phyloP scores from a whole-genome alignment of 2,888 invertebrate genomes.

The Athrips mouffetella region DNA sequence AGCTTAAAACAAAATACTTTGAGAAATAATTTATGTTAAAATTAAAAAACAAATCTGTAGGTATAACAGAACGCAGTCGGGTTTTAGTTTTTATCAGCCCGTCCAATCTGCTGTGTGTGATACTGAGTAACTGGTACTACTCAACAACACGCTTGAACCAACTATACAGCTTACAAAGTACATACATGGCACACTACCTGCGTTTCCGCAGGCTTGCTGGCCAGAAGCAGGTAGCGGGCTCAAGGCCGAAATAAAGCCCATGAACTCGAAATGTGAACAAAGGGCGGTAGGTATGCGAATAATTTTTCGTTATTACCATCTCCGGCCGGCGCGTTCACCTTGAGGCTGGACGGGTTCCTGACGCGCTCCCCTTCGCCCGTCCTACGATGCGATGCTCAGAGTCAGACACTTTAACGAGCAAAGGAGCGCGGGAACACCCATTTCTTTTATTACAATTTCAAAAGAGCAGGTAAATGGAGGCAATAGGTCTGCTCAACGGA shows the following conservation, averaged over 20 bases:
- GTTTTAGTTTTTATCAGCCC: no score
- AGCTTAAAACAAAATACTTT: no score
- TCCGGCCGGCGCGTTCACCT: slow-evolving; percentile 60
- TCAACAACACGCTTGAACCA: no score
- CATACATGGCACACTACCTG: not conserved
- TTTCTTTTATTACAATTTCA: slow-evolving; percentile 39
- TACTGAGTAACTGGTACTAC: no score
- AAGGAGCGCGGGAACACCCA: slow-evolving; percentile 26
- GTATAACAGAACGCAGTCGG: no score
- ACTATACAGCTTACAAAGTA: not conserved
- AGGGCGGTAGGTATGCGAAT: slow-evolving; percentile 68
- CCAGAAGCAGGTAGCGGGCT: slow-evolving; percentile 51
- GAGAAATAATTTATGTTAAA: no score
- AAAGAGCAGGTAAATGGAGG: slow-evolving; percentile 20
- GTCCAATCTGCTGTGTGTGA: no score
- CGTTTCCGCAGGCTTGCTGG: slow-evolving; percentile 6
- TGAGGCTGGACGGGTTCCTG: slow-evolving; percentile 62
- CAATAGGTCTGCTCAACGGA: slow-evolving; percentile 7
- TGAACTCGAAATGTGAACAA: slow-evolving; percentile 65
- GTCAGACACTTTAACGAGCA: slow-evolving; percentile 7
- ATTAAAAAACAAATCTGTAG: no score
- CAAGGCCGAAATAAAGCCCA: slow-evolving; percentile 46
- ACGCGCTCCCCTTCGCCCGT: slow-evolving; percentile 35
- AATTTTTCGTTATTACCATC: slow-evolving; percentile 65
- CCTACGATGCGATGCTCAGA: slow-evolving; percentile 18